Conservation (phyloP, 2,888 invertebrate genomes). For the Mythimna albipuncta region DNA sequence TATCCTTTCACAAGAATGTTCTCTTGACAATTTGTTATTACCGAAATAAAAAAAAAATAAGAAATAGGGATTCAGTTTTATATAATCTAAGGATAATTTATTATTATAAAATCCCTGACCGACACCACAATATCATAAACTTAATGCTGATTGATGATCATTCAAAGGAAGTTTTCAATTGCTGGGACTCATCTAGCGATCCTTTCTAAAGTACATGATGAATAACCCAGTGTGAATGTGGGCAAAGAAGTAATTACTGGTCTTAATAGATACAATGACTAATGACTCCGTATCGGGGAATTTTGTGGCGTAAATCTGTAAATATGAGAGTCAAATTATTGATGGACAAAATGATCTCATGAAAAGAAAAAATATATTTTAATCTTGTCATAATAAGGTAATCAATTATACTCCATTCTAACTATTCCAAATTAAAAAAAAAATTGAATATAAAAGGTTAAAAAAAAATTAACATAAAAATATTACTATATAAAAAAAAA, state of each 20-base stretch:
- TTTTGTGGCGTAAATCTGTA: slow-evolving; percentile 11
- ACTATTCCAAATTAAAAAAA: too few species aligned
- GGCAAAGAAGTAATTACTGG: slow-evolving; percentile 39
- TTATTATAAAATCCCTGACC: not conserved
- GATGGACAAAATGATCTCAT: not conserved
- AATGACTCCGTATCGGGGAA: slow-evolving; percentile 23
- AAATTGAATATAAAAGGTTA: too few species aligned
- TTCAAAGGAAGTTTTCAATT: slow-evolving; percentile 30
- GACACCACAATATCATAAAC: slow-evolving; percentile 21
- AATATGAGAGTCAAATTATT: not conserved
- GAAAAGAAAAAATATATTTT: not conserved
- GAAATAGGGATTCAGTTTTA: too few species aligned
- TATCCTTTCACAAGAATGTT: too few species aligned
- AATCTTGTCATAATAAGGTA: too few species aligned
- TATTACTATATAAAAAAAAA: too few species aligned
- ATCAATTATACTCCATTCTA: too few species aligned
- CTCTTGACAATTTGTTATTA: too few species aligned
- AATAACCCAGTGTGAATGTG: slow-evolving; percentile 36
- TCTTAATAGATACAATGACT: slow-evolving; percentile 29
- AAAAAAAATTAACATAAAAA: too few species aligned
- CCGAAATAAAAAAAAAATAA: too few species aligned
- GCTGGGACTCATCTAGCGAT: slow-evolving; percentile 1
- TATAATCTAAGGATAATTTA: too few species aligned
- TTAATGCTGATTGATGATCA: slow-evolving; percentile 45
- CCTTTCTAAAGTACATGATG: slow-evolving; percentile 38